Evolutionary conservation across 53 echinoderm and acorn worm species (phyloP).

Genomic region (Henricia sp.): DNA sequence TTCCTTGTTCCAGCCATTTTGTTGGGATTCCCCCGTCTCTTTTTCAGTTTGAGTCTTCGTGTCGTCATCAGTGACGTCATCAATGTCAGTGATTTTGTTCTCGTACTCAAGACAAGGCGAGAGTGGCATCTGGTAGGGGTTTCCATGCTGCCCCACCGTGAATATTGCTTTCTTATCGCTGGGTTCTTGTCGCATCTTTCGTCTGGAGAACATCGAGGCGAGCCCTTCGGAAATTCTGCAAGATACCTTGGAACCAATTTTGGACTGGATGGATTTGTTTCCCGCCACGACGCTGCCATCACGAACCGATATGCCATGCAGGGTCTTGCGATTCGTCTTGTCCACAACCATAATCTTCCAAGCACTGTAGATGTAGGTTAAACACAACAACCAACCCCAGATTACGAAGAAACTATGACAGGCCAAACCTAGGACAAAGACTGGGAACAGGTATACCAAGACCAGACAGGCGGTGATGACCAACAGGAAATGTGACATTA

Average conservation of each 20-base stretch:
- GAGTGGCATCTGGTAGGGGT: not conserved
- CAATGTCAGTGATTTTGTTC: not conserved
- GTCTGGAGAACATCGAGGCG: conserved; percentile 6
- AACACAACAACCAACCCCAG: conserved; percentile 67
- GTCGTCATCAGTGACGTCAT: conserved; percentile 11
- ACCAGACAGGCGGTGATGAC: conserved; percentile 58
- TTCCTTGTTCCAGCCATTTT: not conserved
- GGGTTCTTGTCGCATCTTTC: not conserved
- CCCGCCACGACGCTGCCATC: not conserved
- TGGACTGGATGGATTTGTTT: not conserved
- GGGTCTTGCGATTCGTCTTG: conserved; percentile 17
- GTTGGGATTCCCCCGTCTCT: not conserved
- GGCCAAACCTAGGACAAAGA: conserved; percentile 61
- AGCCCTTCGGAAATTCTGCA: conserved; percentile 3
- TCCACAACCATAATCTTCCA: conserved; percentile 31
- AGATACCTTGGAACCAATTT: conserved; percentile 10
- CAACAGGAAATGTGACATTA: conserved; percentile 60
- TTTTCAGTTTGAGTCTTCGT: not conserved
- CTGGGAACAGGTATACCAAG: conserved; percentile 38
- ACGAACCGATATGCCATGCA: conserved; percentile 27
- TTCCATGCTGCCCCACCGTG: not conserved
- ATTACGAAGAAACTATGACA: conserved; percentile 85
- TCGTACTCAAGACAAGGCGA: not conserved
- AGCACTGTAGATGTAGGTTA: conserved; percentile 53
- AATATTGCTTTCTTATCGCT: not conserved